Conservation (phyloP, 2,888 invertebrate species). For the Macrosoma leucophasiata region DNA sequence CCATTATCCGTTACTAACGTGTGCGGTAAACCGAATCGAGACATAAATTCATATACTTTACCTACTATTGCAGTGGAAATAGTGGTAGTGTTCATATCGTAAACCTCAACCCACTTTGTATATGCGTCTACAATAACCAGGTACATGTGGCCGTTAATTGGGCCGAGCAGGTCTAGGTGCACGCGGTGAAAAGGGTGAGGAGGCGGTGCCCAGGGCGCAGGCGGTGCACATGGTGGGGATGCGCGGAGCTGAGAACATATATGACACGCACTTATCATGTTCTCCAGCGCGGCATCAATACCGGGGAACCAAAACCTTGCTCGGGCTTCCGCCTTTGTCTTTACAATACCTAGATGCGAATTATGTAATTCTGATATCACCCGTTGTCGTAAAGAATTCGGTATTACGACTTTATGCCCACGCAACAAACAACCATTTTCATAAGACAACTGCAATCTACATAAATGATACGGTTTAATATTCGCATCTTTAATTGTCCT, state of each 20-base stretch:
- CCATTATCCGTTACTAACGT: conserved; percentile 18
- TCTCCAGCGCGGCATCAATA: conserved; percentile 17
- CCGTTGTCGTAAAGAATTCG: conserved; percentile 3
- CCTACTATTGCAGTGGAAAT: conserved; percentile 6
- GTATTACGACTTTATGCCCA: conserved; percentile 17
- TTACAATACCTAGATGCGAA: conserved; percentile 15
- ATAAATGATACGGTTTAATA: conserved; percentile 13
- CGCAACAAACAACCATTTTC: conserved; percentile 16
- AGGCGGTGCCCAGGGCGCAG: conserved; percentile 7
- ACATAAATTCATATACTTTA: conserved; percentile 16
- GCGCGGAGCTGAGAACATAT: conserved; percentile 11
- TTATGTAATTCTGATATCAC: conserved; percentile 10
- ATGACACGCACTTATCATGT: conserved; percentile 6
- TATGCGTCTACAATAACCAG: conserved; percentile 12
- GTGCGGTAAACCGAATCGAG: conserved; percentile 11
- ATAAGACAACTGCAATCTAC: conserved; percentile 12
- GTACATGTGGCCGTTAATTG: conserved; percentile 3
- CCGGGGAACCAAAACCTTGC: conserved; percentile 18
- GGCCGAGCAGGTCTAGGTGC: conserved; percentile 15
- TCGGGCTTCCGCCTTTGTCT: conserved; percentile 20
- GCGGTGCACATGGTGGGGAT: conserved; percentile 12
- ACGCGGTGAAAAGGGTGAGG: too few relatives aligned
- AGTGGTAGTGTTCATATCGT: conserved; percentile 1
- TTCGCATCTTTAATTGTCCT: conserved; percentile 5
- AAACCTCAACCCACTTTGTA: conserved; percentile 18